Conservation (phyloP, 2,797 vertebrate genomes). For the Neoniphon sammara region DNA sequence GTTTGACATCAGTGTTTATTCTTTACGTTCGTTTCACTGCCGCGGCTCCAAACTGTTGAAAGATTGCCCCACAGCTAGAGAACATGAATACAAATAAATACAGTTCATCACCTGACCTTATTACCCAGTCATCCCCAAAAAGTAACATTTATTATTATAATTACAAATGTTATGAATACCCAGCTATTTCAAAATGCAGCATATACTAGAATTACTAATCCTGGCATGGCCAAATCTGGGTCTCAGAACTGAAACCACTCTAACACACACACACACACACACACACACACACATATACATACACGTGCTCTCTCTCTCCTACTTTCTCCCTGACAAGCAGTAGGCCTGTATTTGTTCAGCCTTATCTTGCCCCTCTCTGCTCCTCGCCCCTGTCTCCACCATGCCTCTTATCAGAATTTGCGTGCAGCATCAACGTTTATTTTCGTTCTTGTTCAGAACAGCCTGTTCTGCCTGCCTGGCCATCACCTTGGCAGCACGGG, state of each 20-base stretch:
- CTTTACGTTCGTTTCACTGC: no score
- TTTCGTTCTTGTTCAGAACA: constrained; percentile 49
- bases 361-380: constrained; percentile 48
- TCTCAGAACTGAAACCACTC: background rate
- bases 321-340: constrained; percentile 13
- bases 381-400: constrained; percentile 14
- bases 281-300: background rate
- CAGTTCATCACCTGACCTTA: no score
- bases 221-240: no score
- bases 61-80: no score
- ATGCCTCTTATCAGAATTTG: constrained; percentile 62
- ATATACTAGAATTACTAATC: no score
- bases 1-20: no score
- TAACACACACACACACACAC: background rate
- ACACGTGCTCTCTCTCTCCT: background rate
- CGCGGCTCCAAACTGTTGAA: no score
- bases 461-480: constrained; percentile 29
- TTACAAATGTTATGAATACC: no score
- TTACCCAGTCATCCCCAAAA: no score
- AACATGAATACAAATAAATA: no score
- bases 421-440: constrained; percentile 47
- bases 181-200: no score
- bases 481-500: constrained; percentile 40
- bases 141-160: no score
- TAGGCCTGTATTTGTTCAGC: constrained; percentile 49